Conservation (phyloP, 1,140 invertebrate genomes). For the Myzus persicae region DNA sequence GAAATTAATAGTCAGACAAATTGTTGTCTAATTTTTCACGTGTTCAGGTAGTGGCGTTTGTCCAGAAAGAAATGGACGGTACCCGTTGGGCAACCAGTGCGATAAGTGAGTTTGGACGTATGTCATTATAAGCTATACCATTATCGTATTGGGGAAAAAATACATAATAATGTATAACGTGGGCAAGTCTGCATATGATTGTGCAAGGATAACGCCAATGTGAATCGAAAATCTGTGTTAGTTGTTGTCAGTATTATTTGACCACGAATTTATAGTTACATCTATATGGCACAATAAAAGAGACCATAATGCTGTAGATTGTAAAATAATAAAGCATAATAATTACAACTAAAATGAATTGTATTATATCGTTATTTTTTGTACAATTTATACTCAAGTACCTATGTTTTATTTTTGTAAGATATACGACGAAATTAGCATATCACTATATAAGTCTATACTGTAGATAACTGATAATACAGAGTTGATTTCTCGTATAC, state of each 20-base stretch:
- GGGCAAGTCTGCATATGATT: background rate
- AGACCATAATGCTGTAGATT: too few species aligned
- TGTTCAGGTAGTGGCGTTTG: slow-evolving; percentile 65
- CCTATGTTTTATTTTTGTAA: too few species aligned
- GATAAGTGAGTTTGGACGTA: slow-evolving; percentile 66
- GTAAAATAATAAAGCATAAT: background rate
- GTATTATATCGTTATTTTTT: background rate
- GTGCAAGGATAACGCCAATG: background rate
- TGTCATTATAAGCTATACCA: background rate
- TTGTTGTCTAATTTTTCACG: slow-evolving; percentile 8
- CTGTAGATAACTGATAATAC: too few species aligned
- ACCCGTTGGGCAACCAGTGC: slow-evolving; percentile 75
- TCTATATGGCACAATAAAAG: background rate
- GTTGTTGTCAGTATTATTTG: too few species aligned
- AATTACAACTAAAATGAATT: background rate
- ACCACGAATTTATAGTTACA: background rate
- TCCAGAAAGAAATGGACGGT: slow-evolving; percentile 74
- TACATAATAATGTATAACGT: background rate
- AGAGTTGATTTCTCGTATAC: too few species aligned
- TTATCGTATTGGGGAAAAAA: background rate
- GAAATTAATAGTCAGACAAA: background rate
- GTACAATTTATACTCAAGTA: background rate
- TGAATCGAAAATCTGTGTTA: background rate
- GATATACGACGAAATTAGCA: too few species aligned
- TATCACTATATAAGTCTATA: too few species aligned